phyloP scores from a whole-genome alignment of 2,113 vertebrate species.

The Sardina pilchardus region DNA sequence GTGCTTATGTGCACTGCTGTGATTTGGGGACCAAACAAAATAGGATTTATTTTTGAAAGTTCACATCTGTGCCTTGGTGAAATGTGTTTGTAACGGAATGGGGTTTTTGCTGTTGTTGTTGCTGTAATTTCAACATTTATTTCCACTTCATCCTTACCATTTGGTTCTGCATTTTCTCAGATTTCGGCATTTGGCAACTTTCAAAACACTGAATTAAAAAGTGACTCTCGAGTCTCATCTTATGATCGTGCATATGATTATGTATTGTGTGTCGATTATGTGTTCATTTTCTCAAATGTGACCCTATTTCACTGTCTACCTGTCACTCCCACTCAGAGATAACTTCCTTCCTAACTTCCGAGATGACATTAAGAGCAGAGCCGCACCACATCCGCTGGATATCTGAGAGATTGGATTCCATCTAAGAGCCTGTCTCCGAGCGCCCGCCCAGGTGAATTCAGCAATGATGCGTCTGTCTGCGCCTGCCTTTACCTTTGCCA shows the following conservation, averaged over 20 bases:
- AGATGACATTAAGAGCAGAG: slow-evolving; percentile 27
- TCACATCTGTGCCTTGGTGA: not conserved
- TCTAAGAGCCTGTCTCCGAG: slow-evolving; percentile 24
- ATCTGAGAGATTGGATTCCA: slow-evolving; percentile 33
- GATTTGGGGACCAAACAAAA: not conserved
- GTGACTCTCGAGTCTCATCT: no score
- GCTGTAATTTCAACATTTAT: not conserved
- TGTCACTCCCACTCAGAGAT: not conserved
- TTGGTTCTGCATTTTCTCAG: not conserved
- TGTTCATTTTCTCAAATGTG: no score
- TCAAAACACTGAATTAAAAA: no score
- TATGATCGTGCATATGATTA: no score
- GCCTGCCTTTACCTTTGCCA: slow-evolving; percentile 25
- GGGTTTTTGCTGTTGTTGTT: not conserved
- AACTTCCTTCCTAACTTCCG: not conserved
- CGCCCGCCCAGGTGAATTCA: slow-evolving; percentile 27
- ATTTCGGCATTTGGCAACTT: not conserved
- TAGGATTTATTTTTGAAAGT: not conserved
- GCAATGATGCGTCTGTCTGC: slow-evolving; percentile 29
- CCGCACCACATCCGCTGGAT: slow-evolving; percentile 16
- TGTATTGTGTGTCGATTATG: no score
- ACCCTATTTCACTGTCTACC: not conserved
- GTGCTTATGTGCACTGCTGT: not conserved
- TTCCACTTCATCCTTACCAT: not conserved
- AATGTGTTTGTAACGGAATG: not conserved